A percentile compares a stretch with the other conserved stretches of the same genome.
phyloP scores from a whole-genome alignment of 1,140 invertebrate genomes.

The Procambarus virginalis region DNA sequence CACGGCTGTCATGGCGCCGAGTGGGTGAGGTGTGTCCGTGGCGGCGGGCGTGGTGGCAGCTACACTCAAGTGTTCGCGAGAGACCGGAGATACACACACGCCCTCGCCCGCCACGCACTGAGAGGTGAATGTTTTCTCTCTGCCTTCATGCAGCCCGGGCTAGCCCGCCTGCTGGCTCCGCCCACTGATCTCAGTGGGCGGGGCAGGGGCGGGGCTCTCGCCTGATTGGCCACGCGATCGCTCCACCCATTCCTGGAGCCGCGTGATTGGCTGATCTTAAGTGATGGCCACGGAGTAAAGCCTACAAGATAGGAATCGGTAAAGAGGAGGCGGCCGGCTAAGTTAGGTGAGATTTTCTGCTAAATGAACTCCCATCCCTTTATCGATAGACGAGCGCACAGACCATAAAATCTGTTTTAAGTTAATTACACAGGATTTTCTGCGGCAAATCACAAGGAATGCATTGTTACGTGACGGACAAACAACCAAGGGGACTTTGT shows the following conservation, averaged over 20 bases:
- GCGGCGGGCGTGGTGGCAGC: constrained; percentile 2
- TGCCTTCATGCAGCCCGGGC: constrained; percentile 1
- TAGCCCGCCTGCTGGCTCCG: constrained; percentile 32
- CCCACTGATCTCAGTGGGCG: constrained; percentile 36
- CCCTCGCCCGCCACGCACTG: constrained; percentile 41
- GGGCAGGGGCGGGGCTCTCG: constrained; percentile 33
- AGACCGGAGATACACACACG: constrained; percentile 32
- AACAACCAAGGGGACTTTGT: constrained; percentile 23
- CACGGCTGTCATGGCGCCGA: constrained; percentile 65
- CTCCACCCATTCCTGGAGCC: constrained; percentile 32
- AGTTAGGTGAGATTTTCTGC: constrained; percentile 66
- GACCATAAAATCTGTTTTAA: constrained; percentile 68
- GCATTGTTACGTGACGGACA: constrained; percentile 50
- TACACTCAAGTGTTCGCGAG: background rate
- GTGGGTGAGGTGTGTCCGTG: constrained; percentile 30
- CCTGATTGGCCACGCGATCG: constrained; percentile 21
- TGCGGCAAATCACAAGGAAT: constrained; percentile 67
- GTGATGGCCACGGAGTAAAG: constrained; percentile 57
- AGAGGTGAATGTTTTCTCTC: constrained; percentile 52
- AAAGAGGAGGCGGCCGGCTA: constrained; percentile 62
- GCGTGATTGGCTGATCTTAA: constrained; percentile 58
- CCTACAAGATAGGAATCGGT: constrained; percentile 67
- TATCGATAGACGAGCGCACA: constrained; percentile 57
- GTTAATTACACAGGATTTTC: constrained; percentile 68
- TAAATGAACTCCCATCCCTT: constrained; percentile 65